Base-by-base conservation (phyloP, 2,797 vertebrate species). In the Mormyrus hasselquistii region DNA sequence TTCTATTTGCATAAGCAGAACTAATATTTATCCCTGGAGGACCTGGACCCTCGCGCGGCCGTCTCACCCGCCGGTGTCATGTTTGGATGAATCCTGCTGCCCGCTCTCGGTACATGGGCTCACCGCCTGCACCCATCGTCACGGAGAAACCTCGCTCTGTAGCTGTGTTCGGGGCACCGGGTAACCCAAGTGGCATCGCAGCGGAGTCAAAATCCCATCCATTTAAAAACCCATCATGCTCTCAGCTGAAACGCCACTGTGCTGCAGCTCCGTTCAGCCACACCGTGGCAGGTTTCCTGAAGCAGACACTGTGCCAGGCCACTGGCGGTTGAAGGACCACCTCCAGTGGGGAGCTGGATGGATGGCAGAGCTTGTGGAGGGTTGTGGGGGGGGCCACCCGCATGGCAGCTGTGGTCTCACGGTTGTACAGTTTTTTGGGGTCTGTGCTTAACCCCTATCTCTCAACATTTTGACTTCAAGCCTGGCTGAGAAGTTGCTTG, bases 1-100 rank as follows among this genome's bases (percentile, higher is more conserved):
- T 91, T 92, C 91, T 94, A 92, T 93, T 94, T 93, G 91, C 90
- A 89, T 91, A 90, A 91, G 89, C 88, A 92, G 89, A 92, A 90
- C 91, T 91, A 93, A 93, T 93, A 92, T 93, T 94, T 92, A 93
- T 91, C 89, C 79, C 86, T 82, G 89, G 89, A 89, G 91, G 84
- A 87, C 88, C 88, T 91, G 91, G 91, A 91, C 90, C 88, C 89
- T 89, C 69, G 89, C 90, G 89, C 83, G 88, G 88, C 29, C 34
- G 7, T 49, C 76, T 47, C 6, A 1, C 89, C 88, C 82, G 86
- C 62, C 76, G 83, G 92, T 92, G 91, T 92, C 91, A 91, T 90
- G 93, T 93, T 92, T 93, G 87, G 89, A 91, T 89, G 87, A 86
- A 88, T 82, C 88, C 29, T 73, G 89, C 89, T 49, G 90, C 84